Evolutionary conservation across 2,113 vertebrate genomes (phyloP), one percentile per base, ranked within the genome.

Genomic region (Entelurus aequoreus): DNA sequence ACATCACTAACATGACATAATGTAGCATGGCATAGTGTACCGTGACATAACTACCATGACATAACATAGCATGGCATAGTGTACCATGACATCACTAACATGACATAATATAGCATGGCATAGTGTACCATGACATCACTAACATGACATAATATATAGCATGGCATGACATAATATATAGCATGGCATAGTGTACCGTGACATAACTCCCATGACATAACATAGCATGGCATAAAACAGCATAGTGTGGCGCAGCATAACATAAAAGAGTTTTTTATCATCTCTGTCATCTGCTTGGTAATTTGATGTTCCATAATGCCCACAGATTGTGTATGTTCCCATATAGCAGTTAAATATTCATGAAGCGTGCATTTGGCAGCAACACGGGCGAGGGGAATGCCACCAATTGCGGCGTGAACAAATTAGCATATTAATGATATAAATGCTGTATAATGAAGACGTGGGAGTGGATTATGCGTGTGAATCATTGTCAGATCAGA

Each of bases 361-460:
- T 86, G 78, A 79, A 72, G 50, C 68, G 72, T 73, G 61, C 69
- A 75, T 76, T 84, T 88, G 73, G 81, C 77, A 83, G 66, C 49
- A 53, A 44, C 37, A 51, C 60, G 62, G 72, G 71, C 72, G 51
- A 51, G 62, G 42, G 36, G 56, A 76, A 68, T 63, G 28, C 71
- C 71, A 72, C 71, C 71, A 60, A 71, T 87, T 76, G 75, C 68
- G 8, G 47, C 55, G 60, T 51, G 58, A 57, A 54, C 50, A 52
- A 66, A 89, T 89, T 88, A 84, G 57, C 87, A 90, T 90, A 87
- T 89, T 90, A 88, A 89, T 87, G 71, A 74, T 54, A 70, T 87
- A 82, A 83, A 73, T 72, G 62, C 78, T 77, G 83, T 82, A 84
- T 90, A 88, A 90, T 90, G 84, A 86, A 84, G 79, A 79, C 36